Percentiles rank a stretch among this genome's conserved stretches.
Evolutionary conservation across 2,888 invertebrate species (phyloP).

Genomic region (Eupithecia subfuscata): DNA sequence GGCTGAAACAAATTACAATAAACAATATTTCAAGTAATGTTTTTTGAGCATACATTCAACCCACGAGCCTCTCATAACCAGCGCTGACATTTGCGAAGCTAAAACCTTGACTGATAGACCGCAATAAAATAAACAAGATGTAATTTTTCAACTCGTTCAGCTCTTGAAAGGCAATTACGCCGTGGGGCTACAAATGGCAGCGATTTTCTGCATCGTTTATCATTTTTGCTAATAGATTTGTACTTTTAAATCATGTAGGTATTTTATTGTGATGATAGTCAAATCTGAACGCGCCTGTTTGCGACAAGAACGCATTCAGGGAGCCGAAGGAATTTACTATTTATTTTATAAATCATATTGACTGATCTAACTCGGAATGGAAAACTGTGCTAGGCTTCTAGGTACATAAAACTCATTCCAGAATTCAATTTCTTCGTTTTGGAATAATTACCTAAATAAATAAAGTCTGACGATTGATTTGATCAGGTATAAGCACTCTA

Average conservation of each 20-base stretch:
- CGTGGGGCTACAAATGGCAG: conserved; percentile 56
- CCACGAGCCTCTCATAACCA: conserved; percentile 2
- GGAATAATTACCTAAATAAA: no score
- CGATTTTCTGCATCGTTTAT: conserved; percentile 55
- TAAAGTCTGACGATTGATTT: no score
- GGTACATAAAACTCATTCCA: no score
- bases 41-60: neutral
- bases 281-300: neutral
- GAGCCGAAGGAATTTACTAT: neutral
- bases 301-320: neutral
- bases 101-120: conserved; percentile 57
- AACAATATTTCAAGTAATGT: neutral
- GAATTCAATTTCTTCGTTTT: no score
- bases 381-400: neutral
- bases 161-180: conserved; percentile 56
- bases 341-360: neutral
- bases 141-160: conserved; percentile 61
- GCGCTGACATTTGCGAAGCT: conserved; percentile 25
- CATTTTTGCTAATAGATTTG: conserved; percentile 40
- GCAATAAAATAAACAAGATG: conserved; percentile 64
- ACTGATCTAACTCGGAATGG: neutral
- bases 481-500: no score
- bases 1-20: neutral
- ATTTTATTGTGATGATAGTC: conserved; percentile 13
- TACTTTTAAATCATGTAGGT: conserved; percentile 5